These are phyloP conservation scores for Asobara japonica DNA, from an alignment of 1,140 invertebrate species.

Conservation along the genomic window DNA sequence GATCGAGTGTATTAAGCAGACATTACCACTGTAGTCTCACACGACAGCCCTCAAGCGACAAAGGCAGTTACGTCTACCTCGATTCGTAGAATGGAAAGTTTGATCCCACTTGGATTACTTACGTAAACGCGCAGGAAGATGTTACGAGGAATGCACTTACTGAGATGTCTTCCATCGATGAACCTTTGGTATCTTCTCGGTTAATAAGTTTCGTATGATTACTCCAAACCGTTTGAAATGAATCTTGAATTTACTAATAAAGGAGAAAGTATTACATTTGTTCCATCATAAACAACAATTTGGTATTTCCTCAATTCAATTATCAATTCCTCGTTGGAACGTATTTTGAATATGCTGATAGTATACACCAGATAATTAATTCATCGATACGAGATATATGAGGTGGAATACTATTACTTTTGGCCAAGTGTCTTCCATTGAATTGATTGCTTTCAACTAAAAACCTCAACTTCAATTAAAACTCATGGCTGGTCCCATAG, in stretches of 20 bases:
- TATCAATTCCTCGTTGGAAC: too few relatives aligned
- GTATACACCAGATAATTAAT: too few relatives aligned
- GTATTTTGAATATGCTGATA: too few relatives aligned
- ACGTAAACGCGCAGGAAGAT: background rate
- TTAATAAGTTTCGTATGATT: background rate
- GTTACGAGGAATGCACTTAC: constrained; percentile 35
- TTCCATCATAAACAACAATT: too few relatives aligned
- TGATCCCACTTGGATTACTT: background rate
- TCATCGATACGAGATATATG: too few relatives aligned
- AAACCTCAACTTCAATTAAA: too few relatives aligned
- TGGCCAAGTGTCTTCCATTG: too few relatives aligned
- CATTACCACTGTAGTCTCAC: background rate
- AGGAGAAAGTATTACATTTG: too few relatives aligned
- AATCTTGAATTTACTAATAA: background rate
- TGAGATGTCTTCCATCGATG: background rate
- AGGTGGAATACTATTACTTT: too few relatives aligned
- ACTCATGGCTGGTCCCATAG: too few relatives aligned
- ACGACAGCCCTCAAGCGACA: background rate
- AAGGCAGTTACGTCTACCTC: background rate
- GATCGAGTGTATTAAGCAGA: background rate
- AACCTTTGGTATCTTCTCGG: background rate
- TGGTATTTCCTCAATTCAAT: too few relatives aligned
- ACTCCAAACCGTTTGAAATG: background rate
- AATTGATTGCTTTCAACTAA: too few relatives aligned
- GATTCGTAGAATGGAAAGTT: background rate